These are phyloP conservation scores for Platycercus adscitus DNA, from an alignment of 2,113 vertebrate species.

Conservation along the genomic window DNA sequence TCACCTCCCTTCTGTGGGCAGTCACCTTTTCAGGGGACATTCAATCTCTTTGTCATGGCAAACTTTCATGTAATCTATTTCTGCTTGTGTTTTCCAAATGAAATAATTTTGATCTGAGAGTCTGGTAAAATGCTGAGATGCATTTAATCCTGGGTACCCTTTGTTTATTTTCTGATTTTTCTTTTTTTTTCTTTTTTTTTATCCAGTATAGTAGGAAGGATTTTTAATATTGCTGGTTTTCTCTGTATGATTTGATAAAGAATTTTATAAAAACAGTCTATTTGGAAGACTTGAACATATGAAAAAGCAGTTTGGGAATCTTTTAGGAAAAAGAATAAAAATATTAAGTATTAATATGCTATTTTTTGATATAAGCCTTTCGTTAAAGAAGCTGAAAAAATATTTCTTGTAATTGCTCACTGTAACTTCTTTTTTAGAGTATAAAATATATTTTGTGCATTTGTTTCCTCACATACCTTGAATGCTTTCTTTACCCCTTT, in stretches of 20 bases:
- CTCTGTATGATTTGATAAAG: background rate
- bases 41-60: background rate
- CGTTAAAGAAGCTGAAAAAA: background rate
- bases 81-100: background rate
- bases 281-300: background rate
- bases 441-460: background rate
- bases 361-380: background rate
- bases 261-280: background rate
- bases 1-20: background rate
- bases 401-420: background rate
- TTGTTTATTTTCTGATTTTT: background rate
- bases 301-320: background rate
- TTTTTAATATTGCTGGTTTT: background rate
- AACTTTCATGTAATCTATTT: background rate
- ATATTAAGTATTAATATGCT: background rate
- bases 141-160: accelerated
- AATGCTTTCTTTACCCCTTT: background rate
- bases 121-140: background rate
- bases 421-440: background rate
- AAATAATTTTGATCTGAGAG: background rate
- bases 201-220: accelerated
- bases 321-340: background rate
- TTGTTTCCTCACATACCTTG: background rate
- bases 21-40: background rate
- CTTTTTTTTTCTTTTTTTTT: background rate